phyloP scores from a whole-genome alignment of 2,888 invertebrate species.

The Cryptocephalus moraei region DNA sequence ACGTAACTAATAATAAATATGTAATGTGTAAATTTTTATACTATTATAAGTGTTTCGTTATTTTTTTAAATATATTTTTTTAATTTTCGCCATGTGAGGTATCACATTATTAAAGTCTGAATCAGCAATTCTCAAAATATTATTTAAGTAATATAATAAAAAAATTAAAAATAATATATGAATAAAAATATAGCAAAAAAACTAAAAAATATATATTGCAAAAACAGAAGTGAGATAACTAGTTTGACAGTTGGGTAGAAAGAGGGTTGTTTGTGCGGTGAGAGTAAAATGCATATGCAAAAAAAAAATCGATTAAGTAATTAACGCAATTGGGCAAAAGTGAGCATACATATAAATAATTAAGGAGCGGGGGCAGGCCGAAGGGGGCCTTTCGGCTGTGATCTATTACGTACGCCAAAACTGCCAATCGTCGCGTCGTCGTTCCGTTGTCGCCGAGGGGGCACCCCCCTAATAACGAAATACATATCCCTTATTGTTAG shows the following conservation, averaged over 20 bases:
- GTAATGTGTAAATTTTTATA: slow-evolving; percentile 31
- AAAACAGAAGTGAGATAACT: slow-evolving; percentile 5
- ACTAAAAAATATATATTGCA: slow-evolving; percentile 23
- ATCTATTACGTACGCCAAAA: slow-evolving; percentile 32
- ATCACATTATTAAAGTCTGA: slow-evolving; percentile 41
- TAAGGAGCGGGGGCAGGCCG: slow-evolving; percentile 15
- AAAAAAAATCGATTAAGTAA: slow-evolving; percentile 3
- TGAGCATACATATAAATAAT: neutral
- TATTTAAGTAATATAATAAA: slow-evolving; percentile 35
- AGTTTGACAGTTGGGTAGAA: slow-evolving; percentile 19
- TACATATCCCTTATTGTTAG: slow-evolving; percentile 44
- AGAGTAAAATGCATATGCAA: slow-evolving; percentile 16
- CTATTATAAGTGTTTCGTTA: slow-evolving; percentile 34
- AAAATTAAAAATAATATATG: slow-evolving; percentile 28
- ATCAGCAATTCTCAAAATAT: slow-evolving; percentile 42
- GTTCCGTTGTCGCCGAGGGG: slow-evolving; percentile 24
- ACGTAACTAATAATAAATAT: slow-evolving; percentile 26
- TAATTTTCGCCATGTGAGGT: slow-evolving; percentile 36
- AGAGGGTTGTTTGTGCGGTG: slow-evolving; percentile 16
- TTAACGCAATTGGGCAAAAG: slow-evolving; percentile 11
- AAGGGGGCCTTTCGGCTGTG: slow-evolving; percentile 38
- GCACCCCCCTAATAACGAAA: slow-evolving; percentile 35
- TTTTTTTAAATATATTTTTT: slow-evolving; percentile 37
- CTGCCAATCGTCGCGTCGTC: slow-evolving; percentile 29
- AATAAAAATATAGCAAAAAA: slow-evolving; percentile 29